phyloP scores from a whole-genome alignment of 2,113 vertebrate genomes.

The Rattus rattus region DNA sequence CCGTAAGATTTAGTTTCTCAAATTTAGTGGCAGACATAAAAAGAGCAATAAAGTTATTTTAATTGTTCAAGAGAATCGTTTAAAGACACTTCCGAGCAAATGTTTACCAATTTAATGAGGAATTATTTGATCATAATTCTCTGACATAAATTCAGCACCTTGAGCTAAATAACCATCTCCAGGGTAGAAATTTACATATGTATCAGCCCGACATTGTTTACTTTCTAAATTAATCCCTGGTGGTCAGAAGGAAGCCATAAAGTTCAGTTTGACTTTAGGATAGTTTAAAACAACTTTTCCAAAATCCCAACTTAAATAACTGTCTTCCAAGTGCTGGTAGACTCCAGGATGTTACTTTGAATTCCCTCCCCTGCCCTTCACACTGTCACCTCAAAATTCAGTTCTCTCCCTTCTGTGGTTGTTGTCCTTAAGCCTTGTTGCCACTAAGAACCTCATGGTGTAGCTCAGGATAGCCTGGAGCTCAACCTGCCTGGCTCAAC shows the following conservation, averaged over 20 bases:
- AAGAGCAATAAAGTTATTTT: slow-evolving; percentile 70
- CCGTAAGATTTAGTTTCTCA: slow-evolving; percentile 59
- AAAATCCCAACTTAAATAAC: slow-evolving; percentile 36
- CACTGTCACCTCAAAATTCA: not conserved
- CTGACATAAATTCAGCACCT: slow-evolving; percentile 66
- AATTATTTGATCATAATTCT: slow-evolving; percentile 77
- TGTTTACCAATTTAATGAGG: slow-evolving; percentile 70
- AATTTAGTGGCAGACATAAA: slow-evolving; percentile 30
- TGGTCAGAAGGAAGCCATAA: slow-evolving; percentile 71
- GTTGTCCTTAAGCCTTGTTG: not conserved
- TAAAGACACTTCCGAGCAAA: slow-evolving; percentile 58
- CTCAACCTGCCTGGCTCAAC: not conserved
- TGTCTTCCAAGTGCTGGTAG: not conserved
- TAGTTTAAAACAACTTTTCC: not conserved
- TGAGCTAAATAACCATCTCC: slow-evolving; percentile 57
- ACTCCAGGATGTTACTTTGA: not conserved
- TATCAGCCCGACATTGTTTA: slow-evolving; percentile 50
- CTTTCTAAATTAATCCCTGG: slow-evolving; percentile 64
- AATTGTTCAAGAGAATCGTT: slow-evolving; percentile 54
- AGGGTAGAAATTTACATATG: slow-evolving; percentile 54
- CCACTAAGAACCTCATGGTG: not conserved
- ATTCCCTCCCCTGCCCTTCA: not conserved
- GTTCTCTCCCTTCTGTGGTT: not conserved
- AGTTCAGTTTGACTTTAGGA: slow-evolving; percentile 63
- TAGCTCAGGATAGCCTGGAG: not conserved